Evolutionary conservation across 2,888 invertebrate species (phyloP).

Genomic region (Scrobipalpa costella): DNA sequence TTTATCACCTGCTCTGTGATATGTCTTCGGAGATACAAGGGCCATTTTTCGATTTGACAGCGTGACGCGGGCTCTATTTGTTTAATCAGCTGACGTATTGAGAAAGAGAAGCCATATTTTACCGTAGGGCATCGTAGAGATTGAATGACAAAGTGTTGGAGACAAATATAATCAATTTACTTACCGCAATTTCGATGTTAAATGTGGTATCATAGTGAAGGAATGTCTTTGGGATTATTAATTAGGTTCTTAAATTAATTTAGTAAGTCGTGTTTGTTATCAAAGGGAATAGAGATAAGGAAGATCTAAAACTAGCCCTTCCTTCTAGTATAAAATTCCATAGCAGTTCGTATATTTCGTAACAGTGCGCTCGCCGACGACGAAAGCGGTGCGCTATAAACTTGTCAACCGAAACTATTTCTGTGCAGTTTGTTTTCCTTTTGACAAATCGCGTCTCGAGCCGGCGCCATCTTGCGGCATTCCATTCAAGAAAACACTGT

Average conservation of each 20-base stretch:
- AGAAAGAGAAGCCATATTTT: neutral
- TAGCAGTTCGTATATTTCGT: constrained; percentile 55
- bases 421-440: constrained; percentile 75
- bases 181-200: too few species aligned
- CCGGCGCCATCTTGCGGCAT: constrained; percentile 67
- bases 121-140: neutral
- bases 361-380: constrained; percentile 40
- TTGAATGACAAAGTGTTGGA: neutral
- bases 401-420: constrained; percentile 78
- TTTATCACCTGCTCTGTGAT: constrained; percentile 56
- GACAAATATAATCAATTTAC: too few species aligned
- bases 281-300: neutral
- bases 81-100: constrained; percentile 1
- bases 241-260: too few species aligned
- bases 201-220: too few species aligned
- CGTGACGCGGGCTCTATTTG: constrained; percentile 2
- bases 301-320: neutral
- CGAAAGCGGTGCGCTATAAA: constrained; percentile 62
- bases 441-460: constrained; percentile 72
- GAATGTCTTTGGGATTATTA: too few species aligned
- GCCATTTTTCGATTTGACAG: constrained; percentile 20
- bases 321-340: constrained; percentile 49
- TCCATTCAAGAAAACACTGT: constrained; percentile 38
- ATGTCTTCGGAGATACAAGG: constrained; percentile 37
- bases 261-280: neutral